Evolutionary conservation across 2,888 invertebrate genomes (phyloP).

Genomic region (Chironomus tentans): DNA sequence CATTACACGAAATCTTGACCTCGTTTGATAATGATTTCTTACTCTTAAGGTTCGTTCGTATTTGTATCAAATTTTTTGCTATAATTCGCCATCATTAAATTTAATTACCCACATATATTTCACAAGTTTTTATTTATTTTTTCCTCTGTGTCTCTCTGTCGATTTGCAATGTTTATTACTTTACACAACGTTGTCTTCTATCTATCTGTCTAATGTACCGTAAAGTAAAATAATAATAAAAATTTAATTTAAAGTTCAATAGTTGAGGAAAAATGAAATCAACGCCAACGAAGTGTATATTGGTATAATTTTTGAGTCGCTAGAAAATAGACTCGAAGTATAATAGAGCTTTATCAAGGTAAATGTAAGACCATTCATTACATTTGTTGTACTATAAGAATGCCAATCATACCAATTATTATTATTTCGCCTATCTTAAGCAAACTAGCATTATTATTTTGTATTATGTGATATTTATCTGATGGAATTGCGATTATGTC

Average conservation of each 20-base stretch:
- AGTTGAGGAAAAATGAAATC: background rate
- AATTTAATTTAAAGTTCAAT: background rate
- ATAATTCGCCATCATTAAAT: conserved; percentile 13
- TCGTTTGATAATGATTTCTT: conserved; percentile 17
- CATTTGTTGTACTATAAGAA: too few species aligned
- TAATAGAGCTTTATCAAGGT: background rate
- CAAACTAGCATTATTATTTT: too few species aligned
- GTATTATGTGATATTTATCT: background rate
- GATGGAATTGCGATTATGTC: too few species aligned
- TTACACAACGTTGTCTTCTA: too few species aligned
- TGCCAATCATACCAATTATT: too few species aligned
- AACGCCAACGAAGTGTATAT: too few species aligned
- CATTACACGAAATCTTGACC: conserved; percentile 1
- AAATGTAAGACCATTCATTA: background rate
- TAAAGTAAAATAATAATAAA: background rate
- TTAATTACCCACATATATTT: conserved; percentile 8
- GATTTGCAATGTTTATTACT: background rate
- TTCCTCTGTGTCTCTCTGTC: background rate
- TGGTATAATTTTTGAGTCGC: too few species aligned
- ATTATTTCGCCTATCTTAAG: too few species aligned
- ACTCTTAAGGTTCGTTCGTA: background rate
- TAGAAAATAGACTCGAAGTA: background rate
- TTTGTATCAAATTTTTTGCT: background rate
- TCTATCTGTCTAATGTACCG: background rate
- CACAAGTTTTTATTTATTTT: background rate